These are phyloP conservation scores for Mastacembelus armatus DNA, from an alignment of 2,797 vertebrate genomes.

Conservation along the genomic window DNA sequence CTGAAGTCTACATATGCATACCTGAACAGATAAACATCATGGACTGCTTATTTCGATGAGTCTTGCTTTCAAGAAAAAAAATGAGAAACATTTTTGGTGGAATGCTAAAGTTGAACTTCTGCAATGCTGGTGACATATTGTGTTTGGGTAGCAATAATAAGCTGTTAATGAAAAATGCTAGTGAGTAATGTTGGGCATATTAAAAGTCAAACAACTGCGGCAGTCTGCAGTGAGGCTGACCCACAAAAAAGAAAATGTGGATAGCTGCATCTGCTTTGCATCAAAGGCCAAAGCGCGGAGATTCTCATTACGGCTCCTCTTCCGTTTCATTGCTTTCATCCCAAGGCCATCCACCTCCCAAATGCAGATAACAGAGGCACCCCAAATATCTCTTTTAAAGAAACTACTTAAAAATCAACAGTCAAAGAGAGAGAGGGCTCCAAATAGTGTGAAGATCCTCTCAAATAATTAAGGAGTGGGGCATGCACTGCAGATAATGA, in stretches of 20 bases:
- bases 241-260: constrained; percentile 26
- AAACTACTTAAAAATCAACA: constrained; percentile 56
- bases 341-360: constrained; percentile 68
- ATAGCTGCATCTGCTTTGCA: constrained; percentile 65
- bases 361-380: constrained; percentile 64
- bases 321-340: constrained; percentile 72
- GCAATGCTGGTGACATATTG: constrained; percentile 35
- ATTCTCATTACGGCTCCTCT: constrained; percentile 73
- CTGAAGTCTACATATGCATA: background rate
- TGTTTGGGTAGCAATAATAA: constrained; percentile 51
- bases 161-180: constrained; percentile 58
- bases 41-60: constrained; percentile 32
- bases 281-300: constrained; percentile 61
- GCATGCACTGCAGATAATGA: constrained; percentile 78
- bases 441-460: constrained; percentile 63
- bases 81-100: constrained; percentile 15
- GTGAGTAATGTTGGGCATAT: constrained; percentile 48
- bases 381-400: constrained; percentile 62
- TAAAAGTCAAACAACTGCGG: constrained; percentile 68
- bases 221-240: constrained; percentile 51
- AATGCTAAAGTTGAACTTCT: constrained; percentile 31
- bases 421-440: constrained; percentile 35
- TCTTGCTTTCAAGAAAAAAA: background rate
- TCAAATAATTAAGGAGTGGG: constrained; percentile 79
- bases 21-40: background rate